Evolutionary conservation across 2,797 vertebrate species (phyloP).

Genomic region (Notamacropus eugenii): DNA sequence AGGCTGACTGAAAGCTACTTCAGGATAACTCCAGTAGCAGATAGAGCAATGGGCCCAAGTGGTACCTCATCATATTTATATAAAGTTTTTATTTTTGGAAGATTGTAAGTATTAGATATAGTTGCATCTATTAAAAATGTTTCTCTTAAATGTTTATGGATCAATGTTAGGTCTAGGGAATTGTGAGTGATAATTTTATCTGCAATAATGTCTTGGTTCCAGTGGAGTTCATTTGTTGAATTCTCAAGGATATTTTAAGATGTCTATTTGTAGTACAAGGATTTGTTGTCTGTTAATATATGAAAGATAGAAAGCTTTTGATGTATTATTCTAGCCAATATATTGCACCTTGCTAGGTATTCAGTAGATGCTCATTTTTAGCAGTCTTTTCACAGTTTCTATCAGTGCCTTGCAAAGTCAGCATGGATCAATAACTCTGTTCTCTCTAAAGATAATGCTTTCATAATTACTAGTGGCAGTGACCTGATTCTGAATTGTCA

Average conservation of each 20-base stretch:
- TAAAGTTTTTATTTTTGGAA: not conserved
- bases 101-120: not conserved
- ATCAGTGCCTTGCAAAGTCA: not conserved
- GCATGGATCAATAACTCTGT: not conserved
- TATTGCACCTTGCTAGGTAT: not conserved
- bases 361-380: not conserved
- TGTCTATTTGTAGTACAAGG: not conserved
- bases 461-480: not conserved
- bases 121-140: not conserved
- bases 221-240: not conserved
- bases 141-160: not conserved
- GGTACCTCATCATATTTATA: not conserved
- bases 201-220: not conserved
- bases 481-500: not conserved
- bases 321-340: not conserved
- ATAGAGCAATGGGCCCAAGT: not conserved
- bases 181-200: not conserved
- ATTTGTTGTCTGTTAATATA: not conserved
- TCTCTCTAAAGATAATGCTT: not conserved
- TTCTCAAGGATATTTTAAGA: not conserved
- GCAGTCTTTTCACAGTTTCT: not conserved
- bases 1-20: not conserved
- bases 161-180: not conserved
- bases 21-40: not conserved
- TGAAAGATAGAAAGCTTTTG: not conserved